Conservation (phyloP, 2,797 vertebrate species). For the Vespertilio murinus region DNA sequence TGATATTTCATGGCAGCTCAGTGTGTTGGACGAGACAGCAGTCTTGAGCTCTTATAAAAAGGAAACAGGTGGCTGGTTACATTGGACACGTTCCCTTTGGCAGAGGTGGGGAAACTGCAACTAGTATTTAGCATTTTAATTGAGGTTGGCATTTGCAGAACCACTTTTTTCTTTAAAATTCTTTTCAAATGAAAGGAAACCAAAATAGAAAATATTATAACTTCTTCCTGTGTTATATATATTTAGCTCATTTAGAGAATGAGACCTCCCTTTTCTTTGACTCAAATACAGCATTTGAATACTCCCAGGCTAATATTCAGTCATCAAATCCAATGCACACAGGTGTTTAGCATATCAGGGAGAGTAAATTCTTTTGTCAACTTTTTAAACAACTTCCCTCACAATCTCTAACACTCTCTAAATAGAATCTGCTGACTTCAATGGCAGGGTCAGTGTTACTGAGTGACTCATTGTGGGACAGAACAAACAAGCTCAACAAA, state of each 20-base stretch:
- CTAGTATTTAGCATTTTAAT: slow-evolving; percentile 70
- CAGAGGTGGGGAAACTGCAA: slow-evolving; percentile 41
- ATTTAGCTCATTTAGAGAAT: slow-evolving; percentile 48
- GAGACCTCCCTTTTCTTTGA: slow-evolving; percentile 28
- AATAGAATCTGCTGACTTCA: slow-evolving; percentile 74
- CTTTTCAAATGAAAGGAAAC: slow-evolving; percentile 58
- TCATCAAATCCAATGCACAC: not conserved
- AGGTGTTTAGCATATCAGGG: slow-evolving; percentile 44
- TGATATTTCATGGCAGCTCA: slow-evolving; percentile 73
- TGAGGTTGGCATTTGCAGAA: slow-evolving; percentile 58
- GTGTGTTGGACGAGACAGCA: slow-evolving; percentile 33
- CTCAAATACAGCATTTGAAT: not conserved
- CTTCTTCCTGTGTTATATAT: slow-evolving; percentile 39
- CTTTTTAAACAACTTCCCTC: slow-evolving; percentile 59
- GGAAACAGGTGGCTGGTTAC: slow-evolving; percentile 70
- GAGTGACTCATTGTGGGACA: slow-evolving; percentile 61
- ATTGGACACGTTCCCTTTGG: slow-evolving; percentile 58
- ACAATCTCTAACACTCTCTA: slow-evolving; percentile 51
- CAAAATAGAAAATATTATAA: slow-evolving; percentile 65
- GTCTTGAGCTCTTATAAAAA: slow-evolving; percentile 56
- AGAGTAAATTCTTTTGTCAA: slow-evolving; percentile 59
- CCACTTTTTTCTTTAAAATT: slow-evolving; percentile 70
- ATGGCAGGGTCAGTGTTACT: slow-evolving; percentile 40
- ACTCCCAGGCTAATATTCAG: not conserved
- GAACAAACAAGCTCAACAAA: slow-evolving; percentile 71